Evolutionary conservation across 30 jellyfish, hydroid and myxozoan genomes (phyloP), one percentile per base, ranked within the genome.

Genomic region (Turritopsis rubra): DNA sequence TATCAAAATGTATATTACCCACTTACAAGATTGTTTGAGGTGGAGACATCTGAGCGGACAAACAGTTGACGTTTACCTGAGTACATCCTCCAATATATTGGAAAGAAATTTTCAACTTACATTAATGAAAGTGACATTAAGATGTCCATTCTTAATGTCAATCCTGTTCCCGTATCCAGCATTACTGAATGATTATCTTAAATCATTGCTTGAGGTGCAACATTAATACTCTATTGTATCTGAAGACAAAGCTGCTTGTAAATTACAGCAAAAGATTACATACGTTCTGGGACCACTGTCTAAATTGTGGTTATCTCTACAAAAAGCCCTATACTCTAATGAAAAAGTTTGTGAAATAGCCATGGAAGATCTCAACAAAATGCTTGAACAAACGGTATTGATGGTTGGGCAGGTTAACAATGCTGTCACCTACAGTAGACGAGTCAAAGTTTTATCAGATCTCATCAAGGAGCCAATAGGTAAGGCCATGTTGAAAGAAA

Each of bases 231-330:
- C 72, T 54, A 54, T 54, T 54, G n/a, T 54, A 16, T 16, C 18
- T 54, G n/a, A 54, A 54, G 72, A 54, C 72, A 54, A 54, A 54
- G n/a, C 72, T 54, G 72, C 72, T 54, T 54, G 72, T n/a, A 54
- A 54, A n/a, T 18, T 54, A 16, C 72, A n/a, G n/a, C 72, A 54
- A 54, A 54, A 54, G n/a, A 54, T 54, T 54, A 54, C 72, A 16
- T 18, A 54, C n/a, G 72, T 54, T 54, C 72, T 54, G 18, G 72
- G 72, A n/a, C 72, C 72, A 54, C n/a, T 54, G n/a, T 54, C 72
- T n/a, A 54, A 54, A 54, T 18, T 54, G 72, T 54, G 72, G 72
- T 16, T 54, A n/a, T 54, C 72, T 18, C n/a, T 54, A n/a, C 72
- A 54, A 54, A 54, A 54, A 16, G 72, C 72, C 18, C 72, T 54